These are phyloP conservation scores for Axis porcinus DNA, from an alignment of 2,113 vertebrate genomes.

Conservation along the genomic window DNA sequence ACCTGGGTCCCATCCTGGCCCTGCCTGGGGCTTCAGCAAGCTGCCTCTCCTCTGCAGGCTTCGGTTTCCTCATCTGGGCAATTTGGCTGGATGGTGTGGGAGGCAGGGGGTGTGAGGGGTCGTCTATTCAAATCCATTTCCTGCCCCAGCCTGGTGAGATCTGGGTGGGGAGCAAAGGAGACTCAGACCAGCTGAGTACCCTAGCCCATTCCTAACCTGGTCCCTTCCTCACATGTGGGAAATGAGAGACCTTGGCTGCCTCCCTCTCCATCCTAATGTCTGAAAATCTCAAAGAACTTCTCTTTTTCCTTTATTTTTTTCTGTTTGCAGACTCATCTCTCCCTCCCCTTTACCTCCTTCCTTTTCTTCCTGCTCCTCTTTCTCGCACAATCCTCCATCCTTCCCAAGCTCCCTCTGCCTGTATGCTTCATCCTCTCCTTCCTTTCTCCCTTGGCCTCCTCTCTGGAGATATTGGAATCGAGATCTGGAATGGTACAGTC, in stretches of 20 bases:
- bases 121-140: neutral
- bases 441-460: neutral
- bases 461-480: neutral
- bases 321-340: neutral
- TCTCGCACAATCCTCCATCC: neutral
- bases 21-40: neutral
- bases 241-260: neutral
- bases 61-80: slow-evolving; percentile 30
- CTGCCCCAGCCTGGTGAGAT: neutral
- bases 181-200: neutral
- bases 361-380: neutral
- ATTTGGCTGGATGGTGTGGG: neutral
- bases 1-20: neutral
- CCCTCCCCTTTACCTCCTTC: neutral
- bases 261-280: neutral
- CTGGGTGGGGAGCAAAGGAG: neutral
- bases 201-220: fast-evolving
- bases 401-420: neutral
- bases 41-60: neutral
- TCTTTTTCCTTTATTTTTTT: neutral
- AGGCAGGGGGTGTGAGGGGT: neutral
- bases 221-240: neutral
- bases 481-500: neutral
- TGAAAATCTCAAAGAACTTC: neutral
- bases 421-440: neutral